Base-by-base conservation (phyloP, 1,140 invertebrate species). In the Archegozetes longisetosus region DNA sequence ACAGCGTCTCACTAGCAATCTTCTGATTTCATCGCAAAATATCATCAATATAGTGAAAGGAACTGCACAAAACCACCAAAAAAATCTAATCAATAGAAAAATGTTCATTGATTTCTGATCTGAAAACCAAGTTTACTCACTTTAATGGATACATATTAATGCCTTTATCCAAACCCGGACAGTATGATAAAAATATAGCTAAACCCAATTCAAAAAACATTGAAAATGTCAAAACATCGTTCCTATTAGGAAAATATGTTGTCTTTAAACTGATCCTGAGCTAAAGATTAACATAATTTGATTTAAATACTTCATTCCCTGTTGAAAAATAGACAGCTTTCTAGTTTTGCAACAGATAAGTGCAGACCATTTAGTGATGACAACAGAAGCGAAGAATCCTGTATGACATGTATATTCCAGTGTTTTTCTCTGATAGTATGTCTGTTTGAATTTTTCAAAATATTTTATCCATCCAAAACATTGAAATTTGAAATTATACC, bases 331-430 rank as follows among this genome's bases (percentile, higher is more conserved):
- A 46, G 92, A 96, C 71, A 95, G 91, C 68, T 89, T 83, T 68
- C 93, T 81, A 62, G 93, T 97, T 79, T 98, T 98, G 76, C 91
- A 96, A 65, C 96, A 92, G 65, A 97, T 93, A 77, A 96, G 77
- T 81, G 97, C 91, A 66, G 92, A 88, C 93, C 92, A 97, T 73
- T 97, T 92, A 64, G 96, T 91, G 65, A 97, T 84, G 27, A 97
- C 92, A 76, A 97, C 96, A 50, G 91, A 88, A 24, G 93, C 86
- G 76, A 98, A 98, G 83, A 96, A 98, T 58, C 92, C 90, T 62
- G 93, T 96, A 76, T 98, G 92, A 76, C 91, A 95, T 53, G 92
- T 96, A 75, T 86, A 94, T 74, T 97, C 93, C 65, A 97, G 76
- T 57, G 85, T 86, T 73, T 97, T 96, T 68, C 93, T 82, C 27